A percentile compares a stretch with the other conserved stretches of the same genome.
These are phyloP conservation scores for Nasonia longicornis DNA, from an alignment of 1,140 invertebrate genomes.

Conservation along the genomic window DNA sequence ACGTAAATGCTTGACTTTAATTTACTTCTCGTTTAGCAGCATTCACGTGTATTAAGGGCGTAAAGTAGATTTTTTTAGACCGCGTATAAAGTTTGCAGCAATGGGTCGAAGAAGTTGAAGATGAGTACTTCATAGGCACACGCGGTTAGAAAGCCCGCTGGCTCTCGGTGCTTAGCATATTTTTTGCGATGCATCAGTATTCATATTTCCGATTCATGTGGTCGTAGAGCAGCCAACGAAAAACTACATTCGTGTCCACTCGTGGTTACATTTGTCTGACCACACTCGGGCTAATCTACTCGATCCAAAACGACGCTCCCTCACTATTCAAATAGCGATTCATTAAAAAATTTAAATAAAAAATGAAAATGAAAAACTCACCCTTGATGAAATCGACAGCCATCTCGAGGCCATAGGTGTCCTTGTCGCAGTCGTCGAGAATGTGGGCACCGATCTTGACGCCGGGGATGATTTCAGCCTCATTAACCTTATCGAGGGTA, in stretches of 20 bases:
- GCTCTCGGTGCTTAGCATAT: too few relatives aligned
- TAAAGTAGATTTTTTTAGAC: too few relatives aligned
- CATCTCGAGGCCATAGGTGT: constrained; percentile 96
- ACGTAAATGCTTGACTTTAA: neutral
- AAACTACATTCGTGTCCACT: neutral
- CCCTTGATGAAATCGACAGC: constrained; percentile 98
- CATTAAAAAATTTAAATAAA: neutral
- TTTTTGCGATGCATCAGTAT: too few relatives aligned
- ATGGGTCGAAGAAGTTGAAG: too few relatives aligned
- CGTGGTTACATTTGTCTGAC: neutral
- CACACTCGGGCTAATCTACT: neutral
- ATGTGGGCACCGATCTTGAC: constrained; percentile 90
- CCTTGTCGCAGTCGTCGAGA: constrained; percentile 95
- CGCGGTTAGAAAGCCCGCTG: too few relatives aligned
- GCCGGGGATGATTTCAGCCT: constrained; percentile 76
- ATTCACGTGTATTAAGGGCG: too few relatives aligned
- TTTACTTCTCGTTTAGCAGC: too few relatives aligned
- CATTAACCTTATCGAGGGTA: constrained; percentile 88
- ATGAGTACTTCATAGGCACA: too few relatives aligned
- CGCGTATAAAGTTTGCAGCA: too few relatives aligned
- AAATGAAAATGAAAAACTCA: constrained; percentile 68
- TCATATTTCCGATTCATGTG: too few relatives aligned
- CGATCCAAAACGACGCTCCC: neutral
- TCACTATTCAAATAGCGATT: neutral
- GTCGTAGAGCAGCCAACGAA: neutral